Conservation (phyloP, 2,888 invertebrate genomes). For the Limnephilus auricula region DNA sequence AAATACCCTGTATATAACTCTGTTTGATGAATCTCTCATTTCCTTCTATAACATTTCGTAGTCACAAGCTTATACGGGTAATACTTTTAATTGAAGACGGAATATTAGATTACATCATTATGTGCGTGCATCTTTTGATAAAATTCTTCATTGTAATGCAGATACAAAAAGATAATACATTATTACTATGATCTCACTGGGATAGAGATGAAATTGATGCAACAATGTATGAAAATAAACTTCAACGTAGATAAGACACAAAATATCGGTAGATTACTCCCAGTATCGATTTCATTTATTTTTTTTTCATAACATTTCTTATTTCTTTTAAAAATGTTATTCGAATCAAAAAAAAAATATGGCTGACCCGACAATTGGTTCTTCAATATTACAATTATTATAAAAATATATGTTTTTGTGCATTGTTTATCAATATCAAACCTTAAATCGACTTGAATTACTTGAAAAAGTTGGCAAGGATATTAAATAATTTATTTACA, state of each 20-base stretch:
- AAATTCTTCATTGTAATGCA: background rate
- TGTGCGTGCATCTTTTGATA: background rate
- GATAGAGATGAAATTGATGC: background rate
- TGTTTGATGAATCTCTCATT: background rate
- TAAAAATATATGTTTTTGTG: too few relatives aligned
- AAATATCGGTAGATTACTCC: too few relatives aligned
- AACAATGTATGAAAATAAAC: background rate
- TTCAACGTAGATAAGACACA: background rate
- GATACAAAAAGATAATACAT: background rate
- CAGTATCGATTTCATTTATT: too few relatives aligned
- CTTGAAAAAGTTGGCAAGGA: too few relatives aligned
- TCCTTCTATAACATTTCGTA: background rate
- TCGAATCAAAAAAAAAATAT: too few relatives aligned
- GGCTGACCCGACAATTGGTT: too few relatives aligned
- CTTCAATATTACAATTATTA: too few relatives aligned
- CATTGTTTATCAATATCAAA: too few relatives aligned
- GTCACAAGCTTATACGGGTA: background rate
- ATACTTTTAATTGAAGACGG: background rate
- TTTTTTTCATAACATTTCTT: too few relatives aligned
- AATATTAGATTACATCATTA: background rate
- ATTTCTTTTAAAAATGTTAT: too few relatives aligned
- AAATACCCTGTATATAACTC: background rate
- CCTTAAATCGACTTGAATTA: too few relatives aligned
- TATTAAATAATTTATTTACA: too few relatives aligned
- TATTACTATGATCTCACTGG: background rate